These are phyloP conservation scores for Callospermophilus lateralis DNA, from an alignment of 2,113 vertebrate genomes.

Conservation along the genomic window DNA sequence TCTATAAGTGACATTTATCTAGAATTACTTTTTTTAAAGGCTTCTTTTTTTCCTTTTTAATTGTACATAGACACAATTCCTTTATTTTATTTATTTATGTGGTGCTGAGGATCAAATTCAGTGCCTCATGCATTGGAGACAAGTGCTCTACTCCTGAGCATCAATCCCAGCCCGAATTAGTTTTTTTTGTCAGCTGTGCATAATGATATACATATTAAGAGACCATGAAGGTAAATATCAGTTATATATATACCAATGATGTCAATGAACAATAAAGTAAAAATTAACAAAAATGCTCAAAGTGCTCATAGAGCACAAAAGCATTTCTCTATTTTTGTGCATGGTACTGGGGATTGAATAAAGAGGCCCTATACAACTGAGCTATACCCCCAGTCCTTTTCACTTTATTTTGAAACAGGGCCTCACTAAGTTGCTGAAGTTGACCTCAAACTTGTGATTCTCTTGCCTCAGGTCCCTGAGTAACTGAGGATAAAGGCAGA, in stretches of 20 bases:
- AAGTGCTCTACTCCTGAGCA: too few species aligned
- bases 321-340: not conserved
- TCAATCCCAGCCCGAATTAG: not conserved
- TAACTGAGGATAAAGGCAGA: not conserved
- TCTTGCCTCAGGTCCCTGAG: not conserved
- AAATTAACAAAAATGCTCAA: not conserved
- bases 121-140: too few species aligned
- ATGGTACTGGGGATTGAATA: not conserved
- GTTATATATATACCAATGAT: not conserved
- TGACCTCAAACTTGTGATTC: not conserved
- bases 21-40: too few species aligned
- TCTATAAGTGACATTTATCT: not conserved
- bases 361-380: not conserved
- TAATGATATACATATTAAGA: not conserved
- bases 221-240: not conserved
- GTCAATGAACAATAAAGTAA: not conserved
- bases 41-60: too few species aligned
- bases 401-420: not conserved
- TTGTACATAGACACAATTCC: too few species aligned
- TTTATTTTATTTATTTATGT: too few species aligned
- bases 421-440: not conserved
- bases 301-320: not conserved
- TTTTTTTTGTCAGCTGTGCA: not conserved
- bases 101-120: too few species aligned
- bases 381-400: not conserved